Evolutionary conservation across 1,140 invertebrate species (phyloP).

Genomic region (Aplysia californica): DNA sequence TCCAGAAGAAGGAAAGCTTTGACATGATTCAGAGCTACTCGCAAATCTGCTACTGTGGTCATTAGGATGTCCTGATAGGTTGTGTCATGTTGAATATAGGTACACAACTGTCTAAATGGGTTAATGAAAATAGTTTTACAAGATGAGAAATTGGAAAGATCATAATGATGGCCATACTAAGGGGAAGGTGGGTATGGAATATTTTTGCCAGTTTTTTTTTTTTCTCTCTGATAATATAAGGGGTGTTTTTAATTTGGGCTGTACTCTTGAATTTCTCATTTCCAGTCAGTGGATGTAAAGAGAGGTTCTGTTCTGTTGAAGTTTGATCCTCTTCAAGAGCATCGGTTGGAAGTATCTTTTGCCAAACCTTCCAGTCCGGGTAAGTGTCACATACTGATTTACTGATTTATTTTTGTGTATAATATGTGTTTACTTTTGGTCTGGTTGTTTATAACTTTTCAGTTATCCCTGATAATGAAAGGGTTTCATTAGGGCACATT

Average conservation of each 20-base stretch:
- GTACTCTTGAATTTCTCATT: background rate
- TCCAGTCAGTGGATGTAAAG: slow-evolving; percentile 1
- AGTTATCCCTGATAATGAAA: no score
- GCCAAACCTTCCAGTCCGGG: slow-evolving; percentile 1
- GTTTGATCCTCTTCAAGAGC: slow-evolving; percentile 25
- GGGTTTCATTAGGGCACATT: no score
- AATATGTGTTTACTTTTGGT: background rate
- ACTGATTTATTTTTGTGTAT: background rate
- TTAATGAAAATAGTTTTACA: no score
- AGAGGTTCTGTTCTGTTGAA: slow-evolving; percentile 21
- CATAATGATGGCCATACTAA: no score
- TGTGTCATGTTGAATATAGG: background rate
- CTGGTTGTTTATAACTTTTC: background rate
- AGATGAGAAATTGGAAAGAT: no score
- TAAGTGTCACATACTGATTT: background rate
- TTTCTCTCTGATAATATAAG: no score
- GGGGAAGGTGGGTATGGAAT: no score
- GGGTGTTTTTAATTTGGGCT: no score
- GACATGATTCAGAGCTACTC: no score
- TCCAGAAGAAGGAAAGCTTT: no score
- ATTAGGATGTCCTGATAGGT: background rate
- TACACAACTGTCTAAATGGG: no score
- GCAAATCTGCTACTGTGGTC: background rate
- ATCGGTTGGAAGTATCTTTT: background rate
- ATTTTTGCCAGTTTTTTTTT: no score